Conservation (phyloP, 2,113 vertebrate genomes). For the Gnathonemus longibarbis region DNA sequence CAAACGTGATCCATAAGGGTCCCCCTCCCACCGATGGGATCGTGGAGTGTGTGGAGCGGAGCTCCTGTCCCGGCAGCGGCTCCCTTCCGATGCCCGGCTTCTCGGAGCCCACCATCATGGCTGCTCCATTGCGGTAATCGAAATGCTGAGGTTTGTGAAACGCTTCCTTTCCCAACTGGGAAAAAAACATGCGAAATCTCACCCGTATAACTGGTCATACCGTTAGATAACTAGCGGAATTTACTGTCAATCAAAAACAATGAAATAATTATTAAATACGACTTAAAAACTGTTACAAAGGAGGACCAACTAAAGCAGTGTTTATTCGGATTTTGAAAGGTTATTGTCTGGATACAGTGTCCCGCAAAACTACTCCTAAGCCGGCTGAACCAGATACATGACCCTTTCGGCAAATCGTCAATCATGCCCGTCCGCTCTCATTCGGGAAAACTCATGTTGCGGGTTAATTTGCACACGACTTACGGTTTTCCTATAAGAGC, state of each 20-base stretch:
- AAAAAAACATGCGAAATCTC: neutral
- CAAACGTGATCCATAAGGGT: slow-evolving; percentile 80
- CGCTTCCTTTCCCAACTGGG: slow-evolving; percentile 68
- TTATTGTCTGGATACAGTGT: neutral
- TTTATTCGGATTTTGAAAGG: neutral
- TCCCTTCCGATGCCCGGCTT: slow-evolving; percentile 78
- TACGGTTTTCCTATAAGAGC: slow-evolving; percentile 62
- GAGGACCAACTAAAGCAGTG: neutral
- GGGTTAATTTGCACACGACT: slow-evolving; percentile 40
- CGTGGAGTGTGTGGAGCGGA: slow-evolving; percentile 51
- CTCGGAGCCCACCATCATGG: slow-evolving; percentile 59
- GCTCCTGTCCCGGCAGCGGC: slow-evolving; percentile 59
- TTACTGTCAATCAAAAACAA: neutral
- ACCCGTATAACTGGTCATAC: neutral
- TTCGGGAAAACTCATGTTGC: neutral
- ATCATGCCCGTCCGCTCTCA: too few relatives aligned
- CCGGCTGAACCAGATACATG: neutral
- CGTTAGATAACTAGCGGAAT: neutral
- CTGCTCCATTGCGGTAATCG: slow-evolving; percentile 62
- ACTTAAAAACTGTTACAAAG: neutral
- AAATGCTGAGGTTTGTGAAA: slow-evolving; percentile 86
- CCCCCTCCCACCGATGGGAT: slow-evolving; percentile 57
- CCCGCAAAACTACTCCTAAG: neutral
- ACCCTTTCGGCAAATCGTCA: too few relatives aligned
- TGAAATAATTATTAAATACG: neutral